A percentile compares a stretch with the other conserved stretches of the same genome.
phyloP scores from a whole-genome alignment of 2,113 vertebrate genomes.

The Nyctibius bracteatus region DNA sequence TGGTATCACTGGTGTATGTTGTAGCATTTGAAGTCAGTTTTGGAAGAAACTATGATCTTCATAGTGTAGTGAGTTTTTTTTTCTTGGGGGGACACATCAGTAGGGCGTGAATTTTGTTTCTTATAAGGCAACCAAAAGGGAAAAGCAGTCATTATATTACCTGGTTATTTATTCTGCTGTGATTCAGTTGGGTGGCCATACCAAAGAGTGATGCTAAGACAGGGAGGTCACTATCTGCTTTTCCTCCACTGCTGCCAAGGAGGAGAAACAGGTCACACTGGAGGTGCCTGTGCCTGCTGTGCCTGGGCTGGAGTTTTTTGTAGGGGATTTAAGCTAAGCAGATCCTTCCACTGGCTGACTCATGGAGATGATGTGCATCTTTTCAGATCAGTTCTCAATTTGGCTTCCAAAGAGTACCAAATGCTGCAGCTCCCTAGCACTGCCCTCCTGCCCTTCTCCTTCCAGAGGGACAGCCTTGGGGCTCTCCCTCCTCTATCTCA shows the following conservation, averaged over 20 bases:
- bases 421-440: background rate
- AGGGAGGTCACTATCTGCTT: background rate
- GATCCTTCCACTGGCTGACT: background rate
- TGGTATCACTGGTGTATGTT: background rate
- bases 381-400: background rate
- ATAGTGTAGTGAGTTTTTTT: background rate
- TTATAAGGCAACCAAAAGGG: background rate
- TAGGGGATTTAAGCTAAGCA: background rate
- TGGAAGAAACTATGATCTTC: background rate
- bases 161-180: background rate
- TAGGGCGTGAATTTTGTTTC: background rate
- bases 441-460: background rate
- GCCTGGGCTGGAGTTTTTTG: background rate
- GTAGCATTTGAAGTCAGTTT: background rate
- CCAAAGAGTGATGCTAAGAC: background rate
- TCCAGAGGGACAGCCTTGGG: background rate
- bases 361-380: background rate
- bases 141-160: background rate
- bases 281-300: background rate
- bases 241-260: background rate
- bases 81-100: background rate
- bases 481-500: background rate
- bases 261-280: background rate
- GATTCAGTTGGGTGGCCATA: background rate
- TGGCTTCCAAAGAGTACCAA: background rate